Conservation (phyloP, 92 coral and sea anemone genomes). For the Plumapathes pennacea region DNA sequence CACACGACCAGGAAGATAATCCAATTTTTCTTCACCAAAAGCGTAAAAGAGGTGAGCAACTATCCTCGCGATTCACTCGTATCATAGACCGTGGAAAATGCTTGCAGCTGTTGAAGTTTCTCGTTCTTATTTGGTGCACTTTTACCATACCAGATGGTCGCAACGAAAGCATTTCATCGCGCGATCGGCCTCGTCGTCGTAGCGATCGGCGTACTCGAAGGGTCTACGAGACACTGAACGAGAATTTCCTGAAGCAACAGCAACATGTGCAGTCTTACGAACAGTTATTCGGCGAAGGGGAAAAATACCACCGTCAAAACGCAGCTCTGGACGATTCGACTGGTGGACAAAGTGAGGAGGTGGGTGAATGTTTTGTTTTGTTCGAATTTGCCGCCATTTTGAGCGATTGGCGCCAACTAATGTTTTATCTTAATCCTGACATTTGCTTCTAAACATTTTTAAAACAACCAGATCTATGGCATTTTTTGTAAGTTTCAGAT, state of each 20-base stretch:
- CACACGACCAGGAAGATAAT: too few species aligned
- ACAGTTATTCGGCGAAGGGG: slow-evolving; percentile 20
- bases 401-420: slow-evolving; percentile 56
- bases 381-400: slow-evolving; percentile 99
- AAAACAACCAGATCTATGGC: too few species aligned
- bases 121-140: too few species aligned
- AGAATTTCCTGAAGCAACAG: slow-evolving; percentile 70
- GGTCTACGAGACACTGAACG: slow-evolving; percentile 88
- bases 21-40: too few species aligned
- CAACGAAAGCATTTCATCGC: too few species aligned
- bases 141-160: too few species aligned
- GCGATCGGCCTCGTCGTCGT: slow-evolving; percentile 58
- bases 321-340: slow-evolving; percentile 22
- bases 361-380: slow-evolving; percentile 9
- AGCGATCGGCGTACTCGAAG: slow-evolving; percentile 82
- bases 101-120: too few species aligned
- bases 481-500: too few species aligned
- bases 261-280: slow-evolving; percentile 62
- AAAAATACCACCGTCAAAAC: slow-evolving; percentile 21
- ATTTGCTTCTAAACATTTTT: neutral
- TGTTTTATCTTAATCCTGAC: neutral
- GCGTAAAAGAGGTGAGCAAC: too few species aligned
- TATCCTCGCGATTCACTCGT: too few species aligned
- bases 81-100: too few species aligned
- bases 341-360: slow-evolving; percentile 48